Conservation (phyloP, 2,113 vertebrate genomes). For the Electrona antarctica region DNA sequence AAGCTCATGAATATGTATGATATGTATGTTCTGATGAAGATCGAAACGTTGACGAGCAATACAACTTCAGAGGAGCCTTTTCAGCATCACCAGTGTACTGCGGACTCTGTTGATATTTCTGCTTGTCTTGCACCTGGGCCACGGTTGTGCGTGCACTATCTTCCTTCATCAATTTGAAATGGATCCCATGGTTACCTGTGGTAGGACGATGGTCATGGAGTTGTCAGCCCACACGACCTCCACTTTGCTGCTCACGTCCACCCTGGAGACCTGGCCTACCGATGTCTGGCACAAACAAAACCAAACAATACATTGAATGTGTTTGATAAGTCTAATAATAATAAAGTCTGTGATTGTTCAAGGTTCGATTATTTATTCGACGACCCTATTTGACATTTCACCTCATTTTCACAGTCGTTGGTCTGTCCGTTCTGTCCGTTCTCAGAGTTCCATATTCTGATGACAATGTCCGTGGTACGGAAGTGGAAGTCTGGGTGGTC, state of each 20-base stretch:
- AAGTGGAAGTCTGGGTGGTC: slow-evolving; percentile 98
- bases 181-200: slow-evolving; percentile 84
- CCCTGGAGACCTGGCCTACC: slow-evolving; percentile 91
- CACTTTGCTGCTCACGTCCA: slow-evolving; percentile 97
- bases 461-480: slow-evolving; percentile 94
- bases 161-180: background rate
- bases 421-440: slow-evolving; percentile 76
- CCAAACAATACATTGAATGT: no score
- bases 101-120: no score
- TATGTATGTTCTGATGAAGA: no score
- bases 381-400: slow-evolving; percentile 15
- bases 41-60: no score
- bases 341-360: no score
- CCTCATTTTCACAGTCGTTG: slow-evolving; percentile 77
- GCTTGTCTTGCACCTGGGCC: no score
- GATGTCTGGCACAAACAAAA: slow-evolving; percentile 81
- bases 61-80: no score
- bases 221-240: slow-evolving; percentile 98
- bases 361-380: no score
- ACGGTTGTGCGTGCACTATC: no score
- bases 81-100: no score
- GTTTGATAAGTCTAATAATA: no score
- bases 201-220: slow-evolving; percentile 92
- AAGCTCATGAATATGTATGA: no score
- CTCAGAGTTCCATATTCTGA: slow-evolving; percentile 93